Percentiles rank a stretch among this genome's conserved stretches.
Conservation (phyloP, 1,140 invertebrate genomes). For the Caenorhabditis inopinata region DNA sequence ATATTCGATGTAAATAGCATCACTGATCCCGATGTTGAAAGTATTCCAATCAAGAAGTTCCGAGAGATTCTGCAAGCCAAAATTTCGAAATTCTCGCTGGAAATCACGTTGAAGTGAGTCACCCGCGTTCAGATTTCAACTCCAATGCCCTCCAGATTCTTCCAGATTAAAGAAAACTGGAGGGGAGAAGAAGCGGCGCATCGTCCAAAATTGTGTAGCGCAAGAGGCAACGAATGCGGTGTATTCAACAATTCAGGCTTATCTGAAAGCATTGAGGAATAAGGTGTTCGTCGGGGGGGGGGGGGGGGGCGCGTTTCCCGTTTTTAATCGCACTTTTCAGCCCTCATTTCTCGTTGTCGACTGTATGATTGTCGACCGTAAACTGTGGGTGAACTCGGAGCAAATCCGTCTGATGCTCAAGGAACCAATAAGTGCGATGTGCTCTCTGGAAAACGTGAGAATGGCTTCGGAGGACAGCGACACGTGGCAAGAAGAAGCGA, state of each 20-base stretch:
- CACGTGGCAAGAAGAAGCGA: slow-evolving; percentile 16
- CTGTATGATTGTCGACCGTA: slow-evolving; percentile 1
- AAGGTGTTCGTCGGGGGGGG: neutral
- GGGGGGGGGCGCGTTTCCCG: no score
- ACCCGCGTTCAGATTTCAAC: no score
- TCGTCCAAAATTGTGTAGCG: slow-evolving; percentile 11
- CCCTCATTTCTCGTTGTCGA: neutral
- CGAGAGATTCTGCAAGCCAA: neutral
- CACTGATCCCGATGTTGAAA: neutral
- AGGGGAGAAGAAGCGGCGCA: neutral
- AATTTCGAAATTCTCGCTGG: neutral
- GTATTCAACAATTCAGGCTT: neutral
- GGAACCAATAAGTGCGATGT: neutral
- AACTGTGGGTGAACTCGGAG: neutral
- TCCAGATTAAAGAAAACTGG: neutral
- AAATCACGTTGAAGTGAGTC: neutral
- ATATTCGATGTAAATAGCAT: neutral
- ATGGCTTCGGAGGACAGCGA: neutral
- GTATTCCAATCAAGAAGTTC: neutral
- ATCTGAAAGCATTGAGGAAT: neutral
- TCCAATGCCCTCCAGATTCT: no score
- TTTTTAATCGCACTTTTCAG: neutral
- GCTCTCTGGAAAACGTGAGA: neutral
- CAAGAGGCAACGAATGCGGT: slow-evolving; percentile 6
- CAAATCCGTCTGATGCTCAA: neutral